Conservation (phyloP, 2,888 invertebrate species). For the Chloroclysta siterata region DNA sequence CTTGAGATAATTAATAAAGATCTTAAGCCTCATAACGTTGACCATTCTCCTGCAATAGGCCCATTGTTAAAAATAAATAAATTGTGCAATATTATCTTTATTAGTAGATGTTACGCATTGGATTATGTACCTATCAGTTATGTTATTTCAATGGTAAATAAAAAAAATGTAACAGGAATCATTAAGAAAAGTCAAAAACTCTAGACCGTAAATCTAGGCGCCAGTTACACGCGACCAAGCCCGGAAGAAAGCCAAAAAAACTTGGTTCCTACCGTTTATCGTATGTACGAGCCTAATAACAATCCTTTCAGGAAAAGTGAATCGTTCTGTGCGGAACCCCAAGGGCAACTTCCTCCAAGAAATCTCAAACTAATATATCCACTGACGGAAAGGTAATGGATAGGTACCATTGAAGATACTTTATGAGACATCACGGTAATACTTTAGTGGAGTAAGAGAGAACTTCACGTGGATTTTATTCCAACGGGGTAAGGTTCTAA, state of each 20-base stretch:
- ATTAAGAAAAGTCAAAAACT: not conserved
- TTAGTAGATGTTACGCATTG: too few species aligned
- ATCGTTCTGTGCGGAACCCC: constrained; percentile 12
- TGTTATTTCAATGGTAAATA: too few species aligned
- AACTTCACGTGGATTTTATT: constrained; percentile 17
- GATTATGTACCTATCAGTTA: too few species aligned
- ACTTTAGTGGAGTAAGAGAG: constrained; percentile 5
- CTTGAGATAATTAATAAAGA: too few species aligned
- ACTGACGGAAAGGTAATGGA: constrained; percentile 35
- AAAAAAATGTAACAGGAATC: too few species aligned
- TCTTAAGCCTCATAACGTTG: too few species aligned
- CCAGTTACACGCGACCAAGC: not conserved
- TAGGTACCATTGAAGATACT: constrained; percentile 35
- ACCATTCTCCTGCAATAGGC: too few species aligned
- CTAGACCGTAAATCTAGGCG: not conserved
- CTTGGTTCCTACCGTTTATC: not conserved
- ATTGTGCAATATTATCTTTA: too few species aligned
- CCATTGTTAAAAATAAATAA: too few species aligned
- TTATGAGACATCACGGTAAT: constrained; percentile 30
- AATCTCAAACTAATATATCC: constrained; percentile 31
- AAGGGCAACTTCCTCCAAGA: constrained; percentile 21
- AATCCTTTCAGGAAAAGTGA: constrained; percentile 26
- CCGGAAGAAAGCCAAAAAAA: not conserved
- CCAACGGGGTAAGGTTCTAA: constrained; percentile 15
- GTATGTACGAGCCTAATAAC: constrained; percentile 3